Conservation (phyloP, 2,888 invertebrate species). For the Cephalotes varians region DNA sequence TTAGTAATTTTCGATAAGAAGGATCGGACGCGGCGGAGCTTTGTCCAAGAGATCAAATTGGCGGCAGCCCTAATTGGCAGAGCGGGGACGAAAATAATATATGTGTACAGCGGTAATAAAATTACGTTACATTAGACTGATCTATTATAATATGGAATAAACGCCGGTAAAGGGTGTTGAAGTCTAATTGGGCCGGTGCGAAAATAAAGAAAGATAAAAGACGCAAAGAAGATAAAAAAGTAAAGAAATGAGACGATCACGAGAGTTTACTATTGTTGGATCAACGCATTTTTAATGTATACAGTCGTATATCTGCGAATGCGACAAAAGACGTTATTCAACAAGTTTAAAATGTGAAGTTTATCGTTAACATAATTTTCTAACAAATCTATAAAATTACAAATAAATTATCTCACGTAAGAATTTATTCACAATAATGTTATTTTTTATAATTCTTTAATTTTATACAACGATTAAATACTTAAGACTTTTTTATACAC, state of each 20-base stretch:
- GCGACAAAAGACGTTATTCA: background rate
- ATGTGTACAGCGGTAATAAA: constrained; percentile 64
- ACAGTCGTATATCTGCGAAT: constrained; percentile 1
- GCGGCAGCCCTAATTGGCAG: constrained; percentile 62
- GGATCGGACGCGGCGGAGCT: constrained; percentile 61
- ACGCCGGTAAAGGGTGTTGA: constrained; percentile 21
- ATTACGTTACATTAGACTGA: constrained; percentile 58
- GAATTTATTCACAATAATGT: background rate
- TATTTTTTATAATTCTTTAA: background rate
- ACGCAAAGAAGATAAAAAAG: background rate
- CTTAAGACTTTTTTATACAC: background rate
- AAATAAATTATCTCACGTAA: background rate
- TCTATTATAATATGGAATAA: constrained; percentile 42
- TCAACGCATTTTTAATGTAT: constrained; percentile 7
- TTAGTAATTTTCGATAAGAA: constrained; percentile 80
- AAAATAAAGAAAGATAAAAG: constrained; percentile 17
- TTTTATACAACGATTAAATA: background rate
- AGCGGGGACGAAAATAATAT: constrained; percentile 51
- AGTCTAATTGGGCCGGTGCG: constrained; percentile 27
- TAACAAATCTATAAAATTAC: background rate
- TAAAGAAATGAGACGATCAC: background rate
- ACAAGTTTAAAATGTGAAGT: background rate
- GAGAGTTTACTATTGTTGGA: background rate
- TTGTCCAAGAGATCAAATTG: constrained; percentile 70
- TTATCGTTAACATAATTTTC: background rate